These are phyloP conservation scores for Drosophila varians DNA, from an alignment of 1,140 invertebrate genomes.

Conservation along the genomic window DNA sequence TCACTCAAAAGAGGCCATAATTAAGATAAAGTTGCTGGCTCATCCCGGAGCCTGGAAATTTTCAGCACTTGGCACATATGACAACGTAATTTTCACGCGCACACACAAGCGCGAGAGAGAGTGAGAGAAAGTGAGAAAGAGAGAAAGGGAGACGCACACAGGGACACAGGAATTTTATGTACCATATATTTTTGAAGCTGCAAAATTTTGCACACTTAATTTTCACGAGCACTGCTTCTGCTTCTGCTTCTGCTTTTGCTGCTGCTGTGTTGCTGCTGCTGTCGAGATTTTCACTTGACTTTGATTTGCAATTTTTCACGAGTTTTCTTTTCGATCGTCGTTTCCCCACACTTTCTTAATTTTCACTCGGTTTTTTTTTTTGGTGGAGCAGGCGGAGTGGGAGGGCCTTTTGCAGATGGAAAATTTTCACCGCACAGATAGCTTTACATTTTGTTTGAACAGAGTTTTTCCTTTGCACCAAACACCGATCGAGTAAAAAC, in stretches of 20 bases:
- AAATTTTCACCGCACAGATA: slow-evolving; percentile 53
- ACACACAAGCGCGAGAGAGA: slow-evolving; percentile 20
- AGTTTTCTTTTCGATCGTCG: slow-evolving; percentile 11
- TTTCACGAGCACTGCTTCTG: slow-evolving; percentile 23
- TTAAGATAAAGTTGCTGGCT: slow-evolving; percentile 20
- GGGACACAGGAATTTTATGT: slow-evolving; percentile 65
- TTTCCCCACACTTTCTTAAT: slow-evolving; percentile 20
- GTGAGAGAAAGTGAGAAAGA: slow-evolving; percentile 19
- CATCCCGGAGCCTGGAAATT: slow-evolving; percentile 41
- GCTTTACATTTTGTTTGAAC: slow-evolving; percentile 44
- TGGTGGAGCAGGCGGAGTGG: neutral
- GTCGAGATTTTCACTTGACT: slow-evolving; percentile 24
- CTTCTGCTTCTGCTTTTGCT: slow-evolving; percentile 15
- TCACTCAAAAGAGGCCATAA: slow-evolving; percentile 32
- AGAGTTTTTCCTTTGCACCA: slow-evolving; percentile 43
- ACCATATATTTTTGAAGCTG: slow-evolving; percentile 75
- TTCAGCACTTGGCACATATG: slow-evolving; percentile 74
- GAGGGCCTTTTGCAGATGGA: slow-evolving; percentile 12
- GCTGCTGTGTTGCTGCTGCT: slow-evolving; percentile 20
- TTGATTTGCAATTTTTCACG: slow-evolving; percentile 16
- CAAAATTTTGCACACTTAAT: slow-evolving; percentile 60
- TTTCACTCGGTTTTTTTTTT: neutral
- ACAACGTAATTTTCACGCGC: slow-evolving; percentile 74
- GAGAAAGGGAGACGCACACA: slow-evolving; percentile 20
- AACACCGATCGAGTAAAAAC: slow-evolving; percentile 11